Conservation (phyloP, 2,797 vertebrate species). For the Melanotaenia parkinsoni region DNA sequence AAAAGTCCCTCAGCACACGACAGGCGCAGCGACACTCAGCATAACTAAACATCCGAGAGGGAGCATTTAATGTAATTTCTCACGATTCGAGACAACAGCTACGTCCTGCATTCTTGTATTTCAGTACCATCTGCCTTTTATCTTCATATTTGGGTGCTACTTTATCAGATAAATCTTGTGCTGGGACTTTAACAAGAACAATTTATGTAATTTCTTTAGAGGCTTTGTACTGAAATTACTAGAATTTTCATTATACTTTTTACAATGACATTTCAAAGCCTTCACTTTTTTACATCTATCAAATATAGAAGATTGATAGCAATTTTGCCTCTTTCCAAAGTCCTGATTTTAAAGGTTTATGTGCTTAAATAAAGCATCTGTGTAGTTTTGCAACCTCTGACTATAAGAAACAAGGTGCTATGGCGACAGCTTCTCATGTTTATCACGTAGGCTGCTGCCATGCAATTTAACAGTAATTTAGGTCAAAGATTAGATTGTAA, state of each 20-base stretch:
- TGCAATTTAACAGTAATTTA: conserved; percentile 43
- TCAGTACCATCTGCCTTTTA: too few species aligned
- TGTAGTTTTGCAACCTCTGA: not conserved
- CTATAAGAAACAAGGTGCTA: not conserved
- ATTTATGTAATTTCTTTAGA: not conserved
- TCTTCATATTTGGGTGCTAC: too few species aligned
- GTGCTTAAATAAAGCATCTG: not conserved
- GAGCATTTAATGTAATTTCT: not conserved
- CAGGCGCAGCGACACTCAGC: not conserved
- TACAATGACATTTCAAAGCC: not conserved
- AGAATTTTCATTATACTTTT: not conserved
- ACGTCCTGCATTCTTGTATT: too few species aligned
- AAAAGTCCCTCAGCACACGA: not conserved
- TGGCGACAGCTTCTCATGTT: conserved; percentile 22
- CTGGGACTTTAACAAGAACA: not conserved
- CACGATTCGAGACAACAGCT: too few species aligned
- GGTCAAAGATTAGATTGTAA: conserved; percentile 48
- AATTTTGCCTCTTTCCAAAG: too few species aligned
- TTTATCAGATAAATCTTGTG: too few species aligned
- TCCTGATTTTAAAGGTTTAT: too few species aligned
- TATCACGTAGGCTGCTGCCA: conserved; percentile 4
- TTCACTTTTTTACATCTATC: not conserved
- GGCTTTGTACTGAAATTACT: not conserved
- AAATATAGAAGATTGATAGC: too few species aligned
- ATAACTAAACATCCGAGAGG: not conserved